Evolutionary conservation across 2,888 invertebrate species (phyloP).

Genomic region (Eupithecia subfuscata): DNA sequence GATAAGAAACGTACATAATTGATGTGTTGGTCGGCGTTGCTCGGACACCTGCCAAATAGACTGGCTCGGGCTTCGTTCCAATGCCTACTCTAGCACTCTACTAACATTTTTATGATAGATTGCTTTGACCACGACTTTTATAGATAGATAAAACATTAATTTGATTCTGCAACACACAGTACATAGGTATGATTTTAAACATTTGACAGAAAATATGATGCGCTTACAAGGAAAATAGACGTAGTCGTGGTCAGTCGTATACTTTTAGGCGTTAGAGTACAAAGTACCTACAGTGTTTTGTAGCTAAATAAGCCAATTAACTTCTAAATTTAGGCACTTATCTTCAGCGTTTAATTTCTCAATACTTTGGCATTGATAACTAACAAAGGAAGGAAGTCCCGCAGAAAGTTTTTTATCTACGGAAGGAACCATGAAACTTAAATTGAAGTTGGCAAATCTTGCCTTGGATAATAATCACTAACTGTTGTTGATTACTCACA

Average conservation of each 20-base stretch:
- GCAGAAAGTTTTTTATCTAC: neutral
- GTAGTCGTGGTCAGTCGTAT: no score
- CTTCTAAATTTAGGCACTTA: neutral
- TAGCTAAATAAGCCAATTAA: neutral
- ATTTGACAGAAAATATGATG: no score
- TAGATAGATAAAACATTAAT: no score
- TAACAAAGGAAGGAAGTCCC: neutral
- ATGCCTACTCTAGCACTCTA: neutral
- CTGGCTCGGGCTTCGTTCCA: constrained; percentile 31
- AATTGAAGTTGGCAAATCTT: neutral
- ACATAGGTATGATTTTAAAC: no score
- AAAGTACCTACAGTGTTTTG: neutral
- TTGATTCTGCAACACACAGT: no score
- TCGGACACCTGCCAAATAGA: constrained; percentile 42
- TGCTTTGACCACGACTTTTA: neutral
- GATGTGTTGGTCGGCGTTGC: constrained; percentile 38
- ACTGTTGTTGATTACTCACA: neutral
- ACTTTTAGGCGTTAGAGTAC: neutral
- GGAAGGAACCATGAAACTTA: neutral
- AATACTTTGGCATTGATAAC: neutral
- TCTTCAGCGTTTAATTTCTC: neutral
- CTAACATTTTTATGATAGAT: neutral
- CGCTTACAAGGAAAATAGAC: no score
- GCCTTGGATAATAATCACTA: neutral
- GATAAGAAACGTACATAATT: constrained; percentile 46